A percentile compares a stretch with the other conserved stretches of the same genome.
Conservation (phyloP, 2,113 vertebrate genomes). For the Ictalurus furcatus region DNA sequence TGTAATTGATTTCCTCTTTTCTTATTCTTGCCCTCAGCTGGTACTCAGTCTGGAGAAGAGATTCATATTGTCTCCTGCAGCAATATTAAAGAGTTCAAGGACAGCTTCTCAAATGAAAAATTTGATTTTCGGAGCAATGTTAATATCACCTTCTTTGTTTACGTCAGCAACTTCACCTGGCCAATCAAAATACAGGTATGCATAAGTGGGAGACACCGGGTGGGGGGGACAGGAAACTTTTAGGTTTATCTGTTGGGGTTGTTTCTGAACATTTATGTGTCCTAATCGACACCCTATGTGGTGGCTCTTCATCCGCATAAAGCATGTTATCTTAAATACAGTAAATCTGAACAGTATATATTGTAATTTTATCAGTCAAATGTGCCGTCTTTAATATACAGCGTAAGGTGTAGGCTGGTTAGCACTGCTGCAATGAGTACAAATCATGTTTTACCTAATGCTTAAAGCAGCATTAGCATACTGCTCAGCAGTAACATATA, state of each 20-base stretch:
- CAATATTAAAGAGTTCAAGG: slow-evolving; percentile 95
- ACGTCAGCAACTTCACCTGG: slow-evolving; percentile 99
- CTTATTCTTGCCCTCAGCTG: slow-evolving; percentile 72
- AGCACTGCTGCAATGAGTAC: too few relatives aligned
- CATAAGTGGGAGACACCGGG: not conserved
- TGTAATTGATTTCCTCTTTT: slow-evolving; percentile 17
- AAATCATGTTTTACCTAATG: too few relatives aligned
- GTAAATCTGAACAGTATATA: not conserved
- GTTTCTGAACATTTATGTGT: not conserved
- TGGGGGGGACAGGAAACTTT: too few relatives aligned
- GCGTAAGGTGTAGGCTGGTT: too few relatives aligned
- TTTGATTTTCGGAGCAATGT: slow-evolving; percentile 98
- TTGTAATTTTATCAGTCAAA: not conserved
- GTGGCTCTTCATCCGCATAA: too few relatives aligned
- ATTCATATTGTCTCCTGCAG: slow-evolving; percentile 89
- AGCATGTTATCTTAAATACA: not conserved
- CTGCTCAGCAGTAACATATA: too few relatives aligned
- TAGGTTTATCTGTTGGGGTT: not conserved
- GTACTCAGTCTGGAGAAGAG: slow-evolving; percentile 94
- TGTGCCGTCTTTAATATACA: not conserved
- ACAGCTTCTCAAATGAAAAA: slow-evolving; percentile 98
- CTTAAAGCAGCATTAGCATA: too few relatives aligned
- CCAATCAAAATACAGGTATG: slow-evolving; percentile 95
- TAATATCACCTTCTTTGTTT: slow-evolving; percentile 98
- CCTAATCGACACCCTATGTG: not conserved